Evolutionary conservation across 2,888 invertebrate genomes (phyloP), one percentile per base, ranked within the genome.

Genomic region (Drymonia ruficornis): DNA sequence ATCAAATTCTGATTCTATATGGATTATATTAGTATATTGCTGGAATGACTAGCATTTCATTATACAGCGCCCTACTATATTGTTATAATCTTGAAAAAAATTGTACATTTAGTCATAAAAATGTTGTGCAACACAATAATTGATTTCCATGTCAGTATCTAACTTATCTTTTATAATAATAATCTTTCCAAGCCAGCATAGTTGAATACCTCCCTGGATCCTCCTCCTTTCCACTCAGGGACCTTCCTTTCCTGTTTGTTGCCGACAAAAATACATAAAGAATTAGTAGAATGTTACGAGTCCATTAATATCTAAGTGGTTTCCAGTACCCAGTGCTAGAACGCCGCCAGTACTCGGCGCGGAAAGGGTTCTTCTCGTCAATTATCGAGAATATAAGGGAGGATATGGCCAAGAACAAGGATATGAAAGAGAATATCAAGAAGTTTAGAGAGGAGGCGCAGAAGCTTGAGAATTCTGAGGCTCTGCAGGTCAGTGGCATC

Each of bases 371-470:
- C 84, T 94, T 99, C 72, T 95, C 97, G 1, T 96, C 98, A 70
- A 95, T 99, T 56, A 94, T 98, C 59, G 97, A 98, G 52, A 99
- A 99, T 83, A 95, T 99, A 62, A 96, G 95, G 83, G 97, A 98
- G 73, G 99, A 99, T 81, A 95, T 99, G 83, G 95, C 96, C 15
- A 98, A 98, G 83, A 99, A 98, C 88, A 99, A 99, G 86, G 99
- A 99, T 83, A 98, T 99, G 97, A 99, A 99, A 87, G 99, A 99
- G 62, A 99, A 96, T 68, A 94, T 99, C 56, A 97, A 98, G 74
- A 99, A 98, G 84, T 99, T 99, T 80, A 93, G 98, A 58, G 97
- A 98, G 87, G 99, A 99, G 91, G 97, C 98, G n/a, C 96, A 98
- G 67, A 99, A 98, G 91, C 88, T 99, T 31, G 99, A 99, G 86